Evolutionary conservation across 2,113 vertebrate species (phyloP).

Genomic region (Acrocephalus kingi): DNA sequence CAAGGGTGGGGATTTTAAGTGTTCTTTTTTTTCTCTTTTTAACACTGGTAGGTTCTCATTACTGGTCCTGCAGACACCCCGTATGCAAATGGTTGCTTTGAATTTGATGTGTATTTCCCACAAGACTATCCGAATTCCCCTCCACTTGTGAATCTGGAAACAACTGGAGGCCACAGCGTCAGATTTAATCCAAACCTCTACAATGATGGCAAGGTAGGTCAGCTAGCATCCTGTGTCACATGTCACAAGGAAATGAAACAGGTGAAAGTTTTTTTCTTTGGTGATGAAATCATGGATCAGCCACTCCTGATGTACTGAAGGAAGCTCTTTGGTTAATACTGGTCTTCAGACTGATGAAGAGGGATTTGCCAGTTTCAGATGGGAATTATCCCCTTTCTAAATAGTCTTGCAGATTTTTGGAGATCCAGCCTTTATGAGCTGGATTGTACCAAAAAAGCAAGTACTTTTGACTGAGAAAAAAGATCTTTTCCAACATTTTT

Average conservation of each 20-base stretch:
- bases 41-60: constrained; percentile 87
- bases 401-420: background rate
- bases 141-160: constrained; percentile 97
- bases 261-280: background rate
- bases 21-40: background rate
- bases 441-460: background rate
- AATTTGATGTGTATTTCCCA: constrained; percentile 98
- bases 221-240: background rate
- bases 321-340: background rate
- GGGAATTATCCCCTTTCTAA: background rate
- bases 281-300: background rate
- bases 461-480: background rate
- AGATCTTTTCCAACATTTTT: background rate
- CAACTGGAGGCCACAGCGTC: constrained; percentile 96
- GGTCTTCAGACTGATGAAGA: background rate
- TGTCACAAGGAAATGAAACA: background rate
- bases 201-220: constrained; percentile 94
- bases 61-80: constrained; percentile 97
- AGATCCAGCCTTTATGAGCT: background rate
- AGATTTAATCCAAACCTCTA: constrained; percentile 99
- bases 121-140: constrained; percentile 99
- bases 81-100: constrained; percentile 97
- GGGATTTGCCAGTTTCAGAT: background rate
- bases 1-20: background rate
- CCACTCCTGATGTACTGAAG: background rate